phyloP scores from a whole-genome alignment of 2,888 invertebrate genomes.

The Drosophila suboccidentalis region DNA sequence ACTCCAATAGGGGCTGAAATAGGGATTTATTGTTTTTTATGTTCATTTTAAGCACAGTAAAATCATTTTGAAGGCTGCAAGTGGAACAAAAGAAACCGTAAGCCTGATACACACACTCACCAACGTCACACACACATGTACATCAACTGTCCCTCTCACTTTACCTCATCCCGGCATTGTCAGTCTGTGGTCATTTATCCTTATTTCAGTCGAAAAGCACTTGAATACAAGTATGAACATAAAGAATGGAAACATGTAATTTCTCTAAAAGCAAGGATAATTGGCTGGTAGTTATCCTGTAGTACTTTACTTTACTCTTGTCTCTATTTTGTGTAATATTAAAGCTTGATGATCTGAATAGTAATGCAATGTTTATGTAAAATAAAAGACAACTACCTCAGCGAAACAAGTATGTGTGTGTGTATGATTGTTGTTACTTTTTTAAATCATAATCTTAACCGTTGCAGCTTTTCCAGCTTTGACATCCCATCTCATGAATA shows the following conservation, averaged over 20 bases:
- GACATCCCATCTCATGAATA: neutral
- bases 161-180: neutral
- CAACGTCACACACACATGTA: slow-evolving; percentile 15
- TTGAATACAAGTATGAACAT: slow-evolving; percentile 33
- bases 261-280: no score
- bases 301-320: neutral
- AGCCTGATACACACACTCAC: slow-evolving; percentile 27
- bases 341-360: no score
- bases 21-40: slow-evolving; percentile 48
- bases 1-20: neutral
- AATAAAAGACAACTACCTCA: no score
- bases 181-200: slow-evolving; percentile 58
- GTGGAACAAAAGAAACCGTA: slow-evolving; percentile 35
- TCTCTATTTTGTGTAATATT: no score
- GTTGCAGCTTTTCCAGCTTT: neutral
- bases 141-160: slow-evolving; percentile 5
- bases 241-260: slow-evolving; percentile 5
- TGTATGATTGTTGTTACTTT: no score
- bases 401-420: no score
- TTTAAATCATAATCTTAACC: no score
- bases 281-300: neutral
- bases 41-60: slow-evolving; percentile 50
- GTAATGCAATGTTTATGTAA: no score
- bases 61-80: slow-evolving; percentile 41
- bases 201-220: slow-evolving; percentile 46